Evolutionary conservation across 2,888 invertebrate genomes (phyloP).

Genomic region (Agonopterix subpropinquella): DNA sequence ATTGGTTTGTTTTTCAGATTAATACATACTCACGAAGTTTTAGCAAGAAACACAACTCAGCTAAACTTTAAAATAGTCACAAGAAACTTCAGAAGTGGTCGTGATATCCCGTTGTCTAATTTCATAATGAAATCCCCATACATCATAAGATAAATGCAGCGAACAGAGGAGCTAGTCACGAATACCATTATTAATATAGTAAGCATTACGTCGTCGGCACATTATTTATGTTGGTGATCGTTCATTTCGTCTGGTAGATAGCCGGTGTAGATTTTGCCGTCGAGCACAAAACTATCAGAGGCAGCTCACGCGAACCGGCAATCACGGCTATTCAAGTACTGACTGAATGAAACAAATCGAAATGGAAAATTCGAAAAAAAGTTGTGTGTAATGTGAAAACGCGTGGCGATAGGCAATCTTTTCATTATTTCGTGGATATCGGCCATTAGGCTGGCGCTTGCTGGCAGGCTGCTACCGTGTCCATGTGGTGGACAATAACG

Average conservation of each 20-base stretch:
- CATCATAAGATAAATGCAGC: slow-evolving; percentile 17
- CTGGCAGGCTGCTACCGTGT: not conserved
- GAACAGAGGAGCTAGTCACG: slow-evolving; percentile 29
- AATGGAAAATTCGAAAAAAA: slow-evolving; percentile 22
- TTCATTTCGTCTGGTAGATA: slow-evolving; percentile 38
- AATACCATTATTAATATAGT: slow-evolving; percentile 35
- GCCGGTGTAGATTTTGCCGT: slow-evolving; percentile 30
- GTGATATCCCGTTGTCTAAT: slow-evolving; percentile 27
- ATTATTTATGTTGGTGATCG: slow-evolving; percentile 45
- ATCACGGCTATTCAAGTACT: slow-evolving; percentile 50
- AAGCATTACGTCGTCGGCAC: slow-evolving; percentile 32
- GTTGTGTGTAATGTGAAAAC: slow-evolving; percentile 10
- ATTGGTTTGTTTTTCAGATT: slow-evolving; percentile 39
- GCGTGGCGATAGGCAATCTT: slow-evolving; percentile 19
- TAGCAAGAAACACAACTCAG: slow-evolving; percentile 6
- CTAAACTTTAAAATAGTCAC: not conserved
- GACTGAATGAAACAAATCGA: slow-evolving; percentile 58
- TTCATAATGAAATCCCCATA: slow-evolving; percentile 23
- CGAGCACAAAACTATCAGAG: slow-evolving; percentile 43
- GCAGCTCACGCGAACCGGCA: slow-evolving; percentile 55
- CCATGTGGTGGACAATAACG: too few relatives aligned
- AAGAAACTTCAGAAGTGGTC: not conserved
- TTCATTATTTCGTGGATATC: slow-evolving; percentile 17
- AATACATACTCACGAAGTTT: slow-evolving; percentile 28
- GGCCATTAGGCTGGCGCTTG: slow-evolving; percentile 7